Evolutionary conservation across 53 echinoderm and acorn worm species (phyloP).

Genomic region (Patiria pectinifera): DNA sequence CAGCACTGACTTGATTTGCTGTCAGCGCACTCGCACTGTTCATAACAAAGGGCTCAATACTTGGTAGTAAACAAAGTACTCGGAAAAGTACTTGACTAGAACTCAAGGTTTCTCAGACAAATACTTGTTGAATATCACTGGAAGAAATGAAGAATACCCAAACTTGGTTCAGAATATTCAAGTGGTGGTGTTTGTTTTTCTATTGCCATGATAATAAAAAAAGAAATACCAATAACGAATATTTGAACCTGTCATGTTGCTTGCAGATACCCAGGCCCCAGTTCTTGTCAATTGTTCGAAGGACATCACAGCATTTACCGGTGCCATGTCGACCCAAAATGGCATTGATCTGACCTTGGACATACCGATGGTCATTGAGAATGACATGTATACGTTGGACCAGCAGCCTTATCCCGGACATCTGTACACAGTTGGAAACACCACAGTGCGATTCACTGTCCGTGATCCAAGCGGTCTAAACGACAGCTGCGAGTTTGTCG

Average conservation of each 20-base stretch:
- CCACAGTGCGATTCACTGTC: slow-evolving; percentile 52
- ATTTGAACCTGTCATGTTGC: not conserved
- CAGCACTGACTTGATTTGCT: too few species aligned
- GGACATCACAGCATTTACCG: not conserved
- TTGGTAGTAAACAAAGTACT: too few species aligned
- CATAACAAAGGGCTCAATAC: too few species aligned
- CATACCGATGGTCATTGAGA: not conserved
- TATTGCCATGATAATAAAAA: not conserved
- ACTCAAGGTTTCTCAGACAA: too few species aligned
- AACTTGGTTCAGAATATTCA: too few species aligned
- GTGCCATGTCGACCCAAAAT: not conserved
- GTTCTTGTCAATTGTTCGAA: not conserved
- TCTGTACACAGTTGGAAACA: slow-evolving; percentile 40
- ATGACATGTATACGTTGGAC: not conserved
- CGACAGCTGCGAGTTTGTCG: slow-evolving; percentile 29
- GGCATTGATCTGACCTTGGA: not conserved
- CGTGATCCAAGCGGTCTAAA: slow-evolving; percentile 31
- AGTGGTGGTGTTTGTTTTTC: too few species aligned
- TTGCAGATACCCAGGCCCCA: not conserved
- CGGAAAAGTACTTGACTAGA: too few species aligned
- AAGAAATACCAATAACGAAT: not conserved
- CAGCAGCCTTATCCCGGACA: not conserved
- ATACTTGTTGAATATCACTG: too few species aligned
- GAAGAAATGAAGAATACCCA: too few species aligned
- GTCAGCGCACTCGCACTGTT: too few species aligned